Base-by-base conservation (phyloP, 2,797 vertebrate species). In the Limosa lapponica region DNA sequence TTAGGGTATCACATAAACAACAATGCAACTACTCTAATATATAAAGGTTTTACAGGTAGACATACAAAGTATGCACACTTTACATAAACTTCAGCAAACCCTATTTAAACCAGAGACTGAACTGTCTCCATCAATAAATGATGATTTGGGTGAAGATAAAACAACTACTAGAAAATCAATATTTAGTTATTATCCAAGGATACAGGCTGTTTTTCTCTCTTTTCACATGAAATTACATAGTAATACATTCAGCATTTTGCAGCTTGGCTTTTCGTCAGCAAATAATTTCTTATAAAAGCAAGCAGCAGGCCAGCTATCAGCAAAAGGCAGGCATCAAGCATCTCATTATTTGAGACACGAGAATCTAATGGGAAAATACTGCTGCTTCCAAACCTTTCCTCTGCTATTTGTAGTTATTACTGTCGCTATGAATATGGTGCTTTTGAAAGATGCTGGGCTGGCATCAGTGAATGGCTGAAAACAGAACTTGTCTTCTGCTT, bases 141-240 rank as follows among this genome's bases (percentile, higher is more conserved):
- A 79, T 78, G 67, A 93, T 85, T 59, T 91, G 48, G 32, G 15
- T 19, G 18, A 91, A 84, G 82, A 90, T 73, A 84, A 93, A 95
- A 75, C 44, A 96, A 70, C 34, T 62, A 87, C 49, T 82, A 82
- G 55, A 80, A 94, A 94, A 93, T 89, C 81, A 89, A 65, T 96
- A 93, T 87, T 92, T 94, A 82, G 67, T 89, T 80, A 92, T 87
- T 94, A 91, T 92, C 48, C 67, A 82, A 83, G 84, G 52, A 67
- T 32, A 46, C 16, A 85, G 67, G 24, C 18, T 92, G 83, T 1
- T 82, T 95, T 85, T 82, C 52, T 93, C 59, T 61, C 54, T 82
- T 94, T 89, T 90, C 81, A 87, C 55, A 66, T 54, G 37, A 91
- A 97, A 87, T 92, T 94, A 72, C 71, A 61, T 30, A 87, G 55